Conservation (phyloP, 2,888 invertebrate species). For the Arenicola marina region DNA sequence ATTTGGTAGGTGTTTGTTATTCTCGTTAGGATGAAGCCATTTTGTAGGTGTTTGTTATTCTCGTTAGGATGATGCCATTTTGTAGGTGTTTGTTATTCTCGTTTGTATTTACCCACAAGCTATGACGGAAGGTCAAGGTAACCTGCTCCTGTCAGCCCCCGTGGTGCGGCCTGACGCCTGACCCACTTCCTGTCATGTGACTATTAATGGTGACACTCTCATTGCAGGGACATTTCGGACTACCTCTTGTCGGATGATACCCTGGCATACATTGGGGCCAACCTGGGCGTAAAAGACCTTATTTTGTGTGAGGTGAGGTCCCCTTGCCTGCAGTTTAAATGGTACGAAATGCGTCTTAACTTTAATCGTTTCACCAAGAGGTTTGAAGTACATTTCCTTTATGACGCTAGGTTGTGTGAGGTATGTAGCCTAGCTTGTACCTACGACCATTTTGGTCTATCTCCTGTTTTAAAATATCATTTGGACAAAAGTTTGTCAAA, state of each 20-base stretch:
- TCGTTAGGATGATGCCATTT: not conserved
- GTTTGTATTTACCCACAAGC: not conserved
- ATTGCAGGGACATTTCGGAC: conserved; percentile 67
- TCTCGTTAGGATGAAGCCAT: not conserved
- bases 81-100: not conserved
- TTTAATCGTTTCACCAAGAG: too few species aligned
- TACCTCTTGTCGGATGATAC: conserved; percentile 71
- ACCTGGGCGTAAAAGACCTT: conserved; percentile 83
- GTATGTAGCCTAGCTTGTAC: too few species aligned
- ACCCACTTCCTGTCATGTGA: not conserved
- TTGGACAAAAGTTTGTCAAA: not conserved
- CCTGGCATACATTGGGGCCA: conserved; percentile 73
- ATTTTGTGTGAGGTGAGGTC: conserved; percentile 75
- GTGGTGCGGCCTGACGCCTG: not conserved
- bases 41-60: not conserved
- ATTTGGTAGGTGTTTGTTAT: conserved; percentile 63
- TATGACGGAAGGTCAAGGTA: too few species aligned
- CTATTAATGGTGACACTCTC: not conserved
- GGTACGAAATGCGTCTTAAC: too few species aligned
- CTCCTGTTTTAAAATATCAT: not conserved
- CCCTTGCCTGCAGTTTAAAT: too few species aligned
- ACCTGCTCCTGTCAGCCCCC: too few species aligned
- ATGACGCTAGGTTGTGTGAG: too few species aligned
- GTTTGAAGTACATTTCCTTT: too few species aligned
- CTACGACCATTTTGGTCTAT: too few species aligned